Conservation (phyloP, 2,113 vertebrate species). For the Sinocyclocheilus grahami region DNA sequence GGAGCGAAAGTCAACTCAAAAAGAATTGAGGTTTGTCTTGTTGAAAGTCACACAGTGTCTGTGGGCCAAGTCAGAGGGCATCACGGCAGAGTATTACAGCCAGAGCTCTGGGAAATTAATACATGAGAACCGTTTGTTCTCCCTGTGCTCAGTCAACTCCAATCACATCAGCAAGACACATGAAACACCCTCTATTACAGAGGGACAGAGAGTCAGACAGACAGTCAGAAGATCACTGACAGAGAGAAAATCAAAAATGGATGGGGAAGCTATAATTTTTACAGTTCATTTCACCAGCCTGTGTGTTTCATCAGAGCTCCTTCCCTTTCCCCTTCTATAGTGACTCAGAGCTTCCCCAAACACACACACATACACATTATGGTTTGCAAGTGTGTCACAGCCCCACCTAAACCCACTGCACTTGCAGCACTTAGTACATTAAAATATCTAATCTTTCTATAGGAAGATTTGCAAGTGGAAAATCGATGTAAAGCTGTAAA, state of each 20-base stretch:
- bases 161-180: slow-evolving; percentile 42
- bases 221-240: slow-evolving; percentile 16
- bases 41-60: not conserved
- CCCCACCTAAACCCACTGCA: not conserved
- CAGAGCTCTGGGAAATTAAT: slow-evolving; percentile 42
- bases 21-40: not conserved
- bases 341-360: slow-evolving; percentile 42
- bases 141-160: slow-evolving; percentile 35
- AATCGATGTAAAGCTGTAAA: not conserved
- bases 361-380: not conserved
- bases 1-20: too few species aligned
- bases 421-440: not conserved
- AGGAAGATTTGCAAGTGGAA: not conserved
- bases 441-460: not conserved
- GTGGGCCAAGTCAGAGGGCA: slow-evolving; percentile 14
- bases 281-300: slow-evolving; percentile 28
- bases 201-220: slow-evolving; percentile 34
- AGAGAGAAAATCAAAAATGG: not conserved
- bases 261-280: not conserved
- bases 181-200: slow-evolving; percentile 36
- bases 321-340: slow-evolving; percentile 50
- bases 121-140: slow-evolving; percentile 43
- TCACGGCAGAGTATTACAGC: slow-evolving; percentile 33
- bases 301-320: slow-evolving; percentile 33
- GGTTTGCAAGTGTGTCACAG: not conserved